Evolutionary conservation across 2,888 invertebrate genomes (phyloP), one percentile per base, ranked within the genome.

Genomic region (Biston betularia): DNA sequence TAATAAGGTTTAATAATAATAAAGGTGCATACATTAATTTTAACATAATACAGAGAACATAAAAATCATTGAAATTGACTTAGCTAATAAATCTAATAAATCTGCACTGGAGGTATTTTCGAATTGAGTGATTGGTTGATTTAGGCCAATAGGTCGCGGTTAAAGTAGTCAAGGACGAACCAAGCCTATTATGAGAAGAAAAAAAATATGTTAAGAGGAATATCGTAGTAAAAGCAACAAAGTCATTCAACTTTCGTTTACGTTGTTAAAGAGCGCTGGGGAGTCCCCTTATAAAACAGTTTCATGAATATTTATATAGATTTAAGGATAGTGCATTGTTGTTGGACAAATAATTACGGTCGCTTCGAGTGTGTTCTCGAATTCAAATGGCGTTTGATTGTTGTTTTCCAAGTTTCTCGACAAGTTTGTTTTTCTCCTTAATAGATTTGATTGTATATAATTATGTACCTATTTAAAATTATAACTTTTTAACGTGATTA

Each of bases 221-320:
- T 60, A 63, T 53, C 63, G n/a, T 50, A 59, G 49, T 65, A 66
- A 38, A 44, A 8, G 65, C 50, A 38, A 44, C 55, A 78, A 79
- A 82, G 81, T 84, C 80, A 80, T 81, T 84, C 79, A 83, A 81
- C 79, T 82, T 84, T 83, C 81, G 82, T 85, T 84, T 82, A 78
- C 80, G 79, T 78, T 70, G 77, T 80, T 81, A 80, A 86, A 84
- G 82, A 84, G 80, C 83, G 81, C 82, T 82, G 81, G 80, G 81
- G 80, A 82, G 79, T 82, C 80, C 80, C 79, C 79, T 85, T 85
- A 84, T 85, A 85, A 86, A 87, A 80, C 85, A 80, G 80, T 78
- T 81, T 83, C 85, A 89, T 90, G 88, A 89, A 90, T 90, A 90
- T 89, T 88, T 84, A 89, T 83, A 82, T 77, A 80, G 85, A 87